Base-by-base conservation (phyloP, 2,888 invertebrate genomes). In the Neoitamus cyanurus region DNA sequence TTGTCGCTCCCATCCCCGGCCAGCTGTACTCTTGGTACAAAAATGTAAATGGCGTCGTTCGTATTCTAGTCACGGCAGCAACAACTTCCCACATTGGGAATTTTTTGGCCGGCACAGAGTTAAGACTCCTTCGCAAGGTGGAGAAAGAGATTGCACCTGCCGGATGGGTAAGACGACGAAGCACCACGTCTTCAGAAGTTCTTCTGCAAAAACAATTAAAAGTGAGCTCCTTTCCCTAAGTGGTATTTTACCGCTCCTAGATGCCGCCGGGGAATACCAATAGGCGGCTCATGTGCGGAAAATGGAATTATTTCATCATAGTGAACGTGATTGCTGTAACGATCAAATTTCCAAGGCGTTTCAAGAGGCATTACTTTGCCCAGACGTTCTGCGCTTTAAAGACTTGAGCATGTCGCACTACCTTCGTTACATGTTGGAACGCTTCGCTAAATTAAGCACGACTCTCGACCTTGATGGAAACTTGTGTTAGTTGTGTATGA, bases 41-140 rank as follows among this genome's bases (percentile, higher is more conserved):
- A 77, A 46, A 42, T 46, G 28, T 46, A 46, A 77, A 77, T 77
- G 77, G 37, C 28, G 28, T 42, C 20, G 30, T 46, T 77, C 46
- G 77, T 46, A 77, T 77, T 77, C 77, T 28, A 34, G 77, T 42
- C 77, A 77, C 77, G 77, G 77, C 46, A 77, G 77, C 46, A 77
- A 46, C 77, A 77, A 77, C 42, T 77, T 77, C 34, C 46, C 36
- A 20, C 34, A 73, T 73, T 73, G 73, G 73, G 73, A 36, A 73
- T 34, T 34, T 73, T 73, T 73, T 20, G 73, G 36, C 15, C 20
- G 20, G 36, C n/a, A 73, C 20, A 34, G 20, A 73, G 34, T 34
- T 34, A 73, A 73, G 73, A 15, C 36, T 31, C 11, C 11, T 13
- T 13, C 0, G 73, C 3, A 36, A 36, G 20, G 37, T 36, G 73